These are phyloP conservation scores for Torymus tubicola DNA, from an alignment of 2,888 invertebrate species.

Conservation along the genomic window DNA sequence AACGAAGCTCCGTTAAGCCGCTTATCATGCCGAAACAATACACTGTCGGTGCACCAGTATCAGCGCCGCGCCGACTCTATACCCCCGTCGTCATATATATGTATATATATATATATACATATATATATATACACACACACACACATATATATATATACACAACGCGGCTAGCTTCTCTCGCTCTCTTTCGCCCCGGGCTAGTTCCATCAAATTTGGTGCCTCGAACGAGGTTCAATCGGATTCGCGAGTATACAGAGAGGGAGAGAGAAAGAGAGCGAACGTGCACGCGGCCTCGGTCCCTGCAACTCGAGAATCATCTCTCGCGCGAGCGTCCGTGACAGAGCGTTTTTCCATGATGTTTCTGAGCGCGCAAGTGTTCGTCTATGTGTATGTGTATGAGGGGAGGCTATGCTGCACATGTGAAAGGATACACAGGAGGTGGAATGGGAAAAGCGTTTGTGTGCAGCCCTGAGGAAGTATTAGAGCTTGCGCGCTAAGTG, in stretches of 20 bases:
- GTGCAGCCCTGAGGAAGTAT: too few species aligned
- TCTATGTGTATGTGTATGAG: too few species aligned
- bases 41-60: conserved; percentile 76
- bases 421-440: too few species aligned
- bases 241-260: conserved; percentile 27
- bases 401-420: too few species aligned
- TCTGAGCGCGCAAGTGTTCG: not conserved
- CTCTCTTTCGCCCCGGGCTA: conserved; percentile 35
- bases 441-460: too few species aligned
- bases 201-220: conserved; percentile 68
- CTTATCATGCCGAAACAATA: conserved; percentile 77
- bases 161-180: not conserved
- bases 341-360: conserved; percentile 5
- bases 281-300: not conserved
- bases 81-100: conserved; percentile 40
- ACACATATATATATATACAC: conserved; percentile 23
- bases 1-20: conserved; percentile 75
- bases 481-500: too few species aligned
- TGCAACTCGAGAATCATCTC: conserved; percentile 22
- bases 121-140: conserved; percentile 28
- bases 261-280: not conserved
- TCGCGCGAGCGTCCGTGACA: too few species aligned
- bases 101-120: conserved; percentile 6
- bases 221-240: conserved; percentile 71
- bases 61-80: conserved; percentile 69